Evolutionary conservation across 2,797 vertebrate genomes (phyloP).

Genomic region (Manis pentadactyla): DNA sequence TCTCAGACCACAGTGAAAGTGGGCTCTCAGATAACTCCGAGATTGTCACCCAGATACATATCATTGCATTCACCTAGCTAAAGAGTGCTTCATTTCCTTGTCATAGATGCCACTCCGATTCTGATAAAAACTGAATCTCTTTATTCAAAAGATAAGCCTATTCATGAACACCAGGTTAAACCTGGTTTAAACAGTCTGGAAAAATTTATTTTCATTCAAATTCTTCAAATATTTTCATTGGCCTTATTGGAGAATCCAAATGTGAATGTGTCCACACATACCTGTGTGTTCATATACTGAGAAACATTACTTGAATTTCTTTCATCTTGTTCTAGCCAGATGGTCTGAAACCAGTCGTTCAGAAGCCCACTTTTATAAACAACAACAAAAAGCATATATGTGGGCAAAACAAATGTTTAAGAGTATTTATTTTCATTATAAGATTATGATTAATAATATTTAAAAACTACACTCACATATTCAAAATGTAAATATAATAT

Average conservation of each 20-base stretch:
- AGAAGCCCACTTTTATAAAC: neutral
- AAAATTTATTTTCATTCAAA: neutral
- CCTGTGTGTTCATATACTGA: rapidly evolving
- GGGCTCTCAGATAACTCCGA: neutral
- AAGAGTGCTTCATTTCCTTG: neutral
- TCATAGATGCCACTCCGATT: neutral
- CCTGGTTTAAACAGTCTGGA: neutral
- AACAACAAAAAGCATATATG: neutral
- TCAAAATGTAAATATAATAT: neutral
- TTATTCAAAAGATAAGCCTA: neutral
- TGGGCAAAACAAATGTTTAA: neutral
- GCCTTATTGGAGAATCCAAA: neutral
- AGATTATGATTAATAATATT: neutral
- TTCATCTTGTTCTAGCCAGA: neutral
- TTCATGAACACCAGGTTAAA: neutral
- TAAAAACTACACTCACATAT: neutral
- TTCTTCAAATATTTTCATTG: neutral
- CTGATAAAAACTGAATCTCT: neutral
- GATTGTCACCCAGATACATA: too few relatives aligned
- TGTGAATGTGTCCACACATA: neutral
- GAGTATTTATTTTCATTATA: neutral
- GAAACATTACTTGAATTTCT: neutral
- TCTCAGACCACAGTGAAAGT: rapidly evolving
- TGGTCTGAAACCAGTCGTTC: neutral
- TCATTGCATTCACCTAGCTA: neutral